A percentile compares a stretch with the other conserved stretches of the same genome.
phyloP scores from a whole-genome alignment of 1,140 invertebrate species.

The Araneus ventricosus region DNA sequence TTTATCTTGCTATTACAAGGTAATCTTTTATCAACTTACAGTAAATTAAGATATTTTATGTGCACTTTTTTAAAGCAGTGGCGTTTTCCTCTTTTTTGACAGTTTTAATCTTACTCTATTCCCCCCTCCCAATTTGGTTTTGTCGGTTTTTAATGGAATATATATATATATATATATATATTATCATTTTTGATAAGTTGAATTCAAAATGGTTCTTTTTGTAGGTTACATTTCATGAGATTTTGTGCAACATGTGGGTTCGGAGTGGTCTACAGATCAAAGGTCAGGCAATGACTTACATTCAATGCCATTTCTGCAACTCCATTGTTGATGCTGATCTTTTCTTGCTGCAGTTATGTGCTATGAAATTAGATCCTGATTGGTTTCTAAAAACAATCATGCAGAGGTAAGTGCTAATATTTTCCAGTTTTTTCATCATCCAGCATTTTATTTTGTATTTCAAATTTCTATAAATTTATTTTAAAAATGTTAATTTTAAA shows the following conservation, averaged over 20 bases:
- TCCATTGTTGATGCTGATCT: slow-evolving; percentile 98
- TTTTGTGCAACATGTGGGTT: slow-evolving; percentile 95
- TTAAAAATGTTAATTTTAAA: too few species aligned
- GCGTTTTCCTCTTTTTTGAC: too few species aligned
- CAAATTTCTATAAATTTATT: not conserved
- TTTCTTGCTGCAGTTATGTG: slow-evolving; percentile 95
- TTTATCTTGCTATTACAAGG: too few species aligned
- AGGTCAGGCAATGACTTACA: slow-evolving; percentile 99
- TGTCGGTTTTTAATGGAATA: too few species aligned
- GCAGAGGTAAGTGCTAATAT: slow-evolving; percentile 85
- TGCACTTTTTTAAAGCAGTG: too few species aligned
- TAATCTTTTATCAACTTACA: too few species aligned
- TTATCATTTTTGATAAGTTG: too few species aligned
- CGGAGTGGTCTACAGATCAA: slow-evolving; percentile 98
- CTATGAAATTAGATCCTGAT: slow-evolving; percentile 91
- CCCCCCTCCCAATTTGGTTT: too few species aligned
- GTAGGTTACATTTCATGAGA: slow-evolving; percentile 96
- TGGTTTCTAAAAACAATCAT: slow-evolving; percentile 92
- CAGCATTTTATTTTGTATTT: not conserved
- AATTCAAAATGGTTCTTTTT: too few species aligned
- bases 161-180: too few species aligned
- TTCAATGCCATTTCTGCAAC: slow-evolving; percentile 98
- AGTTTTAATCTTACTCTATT: too few species aligned
- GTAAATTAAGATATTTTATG: too few species aligned
- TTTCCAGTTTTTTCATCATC: not conserved